Conservation (phyloP, 2,797 vertebrate genomes). For the Lemur catta region DNA sequence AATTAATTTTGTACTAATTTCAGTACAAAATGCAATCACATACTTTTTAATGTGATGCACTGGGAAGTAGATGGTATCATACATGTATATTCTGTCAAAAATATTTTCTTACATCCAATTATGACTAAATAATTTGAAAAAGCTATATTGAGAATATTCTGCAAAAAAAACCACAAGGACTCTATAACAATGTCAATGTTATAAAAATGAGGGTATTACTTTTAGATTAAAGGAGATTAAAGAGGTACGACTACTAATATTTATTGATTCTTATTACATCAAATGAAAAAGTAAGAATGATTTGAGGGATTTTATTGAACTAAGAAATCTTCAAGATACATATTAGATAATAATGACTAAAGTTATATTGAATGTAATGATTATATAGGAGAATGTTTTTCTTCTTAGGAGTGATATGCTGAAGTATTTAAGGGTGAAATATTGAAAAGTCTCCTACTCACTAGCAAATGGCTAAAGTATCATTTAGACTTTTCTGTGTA, state of each 20-base stretch:
- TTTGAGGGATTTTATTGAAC: background rate
- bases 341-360: background rate
- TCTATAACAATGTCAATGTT: background rate
- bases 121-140: background rate
- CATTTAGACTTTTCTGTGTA: background rate
- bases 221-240: background rate
- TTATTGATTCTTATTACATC: background rate
- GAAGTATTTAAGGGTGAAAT: background rate
- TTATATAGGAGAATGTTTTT: background rate
- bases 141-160: background rate
- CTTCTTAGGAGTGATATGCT: background rate
- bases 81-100: background rate
- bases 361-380: background rate
- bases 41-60: background rate
- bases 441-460: background rate
- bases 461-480: background rate
- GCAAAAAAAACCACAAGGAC: background rate
- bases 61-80: background rate
- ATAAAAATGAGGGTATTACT: background rate
- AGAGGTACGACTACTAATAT: background rate
- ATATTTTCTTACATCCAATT: background rate
- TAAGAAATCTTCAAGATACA: background rate
- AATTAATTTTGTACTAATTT: background rate
- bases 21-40: background rate
- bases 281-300: background rate